These are phyloP conservation scores for Hipparchia semele DNA, from an alignment of 2,888 invertebrate species.

Conservation along the genomic window DNA sequence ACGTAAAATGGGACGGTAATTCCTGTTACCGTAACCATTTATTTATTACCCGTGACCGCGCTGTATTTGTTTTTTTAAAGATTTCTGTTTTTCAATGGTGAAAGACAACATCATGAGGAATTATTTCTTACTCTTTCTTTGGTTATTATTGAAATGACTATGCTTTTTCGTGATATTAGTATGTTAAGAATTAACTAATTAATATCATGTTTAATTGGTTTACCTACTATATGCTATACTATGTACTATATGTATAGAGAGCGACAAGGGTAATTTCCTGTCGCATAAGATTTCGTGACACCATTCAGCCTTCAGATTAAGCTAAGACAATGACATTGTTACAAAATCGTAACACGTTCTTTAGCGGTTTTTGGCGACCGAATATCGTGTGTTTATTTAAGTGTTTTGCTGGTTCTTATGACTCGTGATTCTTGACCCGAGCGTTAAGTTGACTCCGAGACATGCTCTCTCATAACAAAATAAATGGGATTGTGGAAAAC, in stretches of 20 bases:
- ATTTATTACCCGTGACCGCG: not conserved
- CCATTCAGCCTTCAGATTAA: not conserved
- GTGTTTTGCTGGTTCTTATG: conserved; percentile 9
- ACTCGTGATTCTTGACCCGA: conserved; percentile 29
- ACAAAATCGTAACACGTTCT: conserved; percentile 18
- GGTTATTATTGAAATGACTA: too few species aligned
- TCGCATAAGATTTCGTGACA: not conserved
- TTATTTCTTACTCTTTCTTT: too few species aligned
- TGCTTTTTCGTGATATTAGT: too few species aligned
- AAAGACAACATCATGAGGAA: not conserved
- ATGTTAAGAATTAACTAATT: too few species aligned
- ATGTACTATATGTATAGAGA: not conserved
- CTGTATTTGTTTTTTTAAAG: not conserved
- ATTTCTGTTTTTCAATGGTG: not conserved
- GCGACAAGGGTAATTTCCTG: not conserved
- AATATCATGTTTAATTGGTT: too few species aligned
- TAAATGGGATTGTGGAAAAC: conserved; percentile 18
- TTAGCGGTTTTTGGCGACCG: conserved; percentile 5
- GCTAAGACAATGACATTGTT: conserved; percentile 10
- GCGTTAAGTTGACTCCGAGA: conserved; percentile 22
- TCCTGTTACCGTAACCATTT: not conserved
- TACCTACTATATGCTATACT: not conserved
- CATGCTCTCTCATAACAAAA: conserved; percentile 13
- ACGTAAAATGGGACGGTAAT: not conserved
- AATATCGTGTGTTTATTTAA: conserved; percentile 10